A percentile compares a stretch with the other conserved stretches of the same genome.
Evolutionary conservation across 2,888 invertebrate genomes (phyloP).

Genomic region (Brenthis daphne): DNA sequence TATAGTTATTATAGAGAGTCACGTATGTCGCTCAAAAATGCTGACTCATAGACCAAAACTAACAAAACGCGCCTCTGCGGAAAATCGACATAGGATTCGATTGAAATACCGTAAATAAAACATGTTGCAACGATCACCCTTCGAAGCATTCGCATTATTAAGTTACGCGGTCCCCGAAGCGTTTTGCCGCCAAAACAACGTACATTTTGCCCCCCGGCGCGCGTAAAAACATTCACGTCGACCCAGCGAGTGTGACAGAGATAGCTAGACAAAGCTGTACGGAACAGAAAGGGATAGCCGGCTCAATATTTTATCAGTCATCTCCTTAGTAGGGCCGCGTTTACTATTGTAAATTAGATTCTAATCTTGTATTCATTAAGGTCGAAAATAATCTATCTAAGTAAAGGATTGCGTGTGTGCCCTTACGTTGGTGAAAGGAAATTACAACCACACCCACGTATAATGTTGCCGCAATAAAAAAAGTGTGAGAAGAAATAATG

Average conservation of each 20-base stretch:
- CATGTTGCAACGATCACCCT: slow-evolving; percentile 74
- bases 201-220: slow-evolving; percentile 81
- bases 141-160: slow-evolving; percentile 76
- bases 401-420: slow-evolving; percentile 76
- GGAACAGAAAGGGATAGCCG: slow-evolving; percentile 72
- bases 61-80: slow-evolving; percentile 47
- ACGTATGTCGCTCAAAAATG: slow-evolving; percentile 57
- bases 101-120: slow-evolving; percentile 81
- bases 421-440: slow-evolving; percentile 82
- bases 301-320: slow-evolving; percentile 80
- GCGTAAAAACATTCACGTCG: slow-evolving; percentile 78
- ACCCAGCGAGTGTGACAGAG: slow-evolving; percentile 63
- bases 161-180: slow-evolving; percentile 80
- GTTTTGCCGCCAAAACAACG: slow-evolving; percentile 83
- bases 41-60: slow-evolving; percentile 53
- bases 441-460: slow-evolving; percentile 83
- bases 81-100: slow-evolving; percentile 72
- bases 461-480: slow-evolving; percentile 82
- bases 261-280: slow-evolving; percentile 61
- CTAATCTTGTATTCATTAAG: slow-evolving; percentile 29
- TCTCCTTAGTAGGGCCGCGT: slow-evolving; percentile 67
- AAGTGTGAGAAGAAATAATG: slow-evolving; percentile 82
- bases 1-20: slow-evolving; percentile 57
- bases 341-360: slow-evolving; percentile 46
- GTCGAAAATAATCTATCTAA: slow-evolving; percentile 48